Evolutionary conservation across 2,888 invertebrate species (phyloP).

Genomic region (Hydrotaea cyrtoneurina): DNA sequence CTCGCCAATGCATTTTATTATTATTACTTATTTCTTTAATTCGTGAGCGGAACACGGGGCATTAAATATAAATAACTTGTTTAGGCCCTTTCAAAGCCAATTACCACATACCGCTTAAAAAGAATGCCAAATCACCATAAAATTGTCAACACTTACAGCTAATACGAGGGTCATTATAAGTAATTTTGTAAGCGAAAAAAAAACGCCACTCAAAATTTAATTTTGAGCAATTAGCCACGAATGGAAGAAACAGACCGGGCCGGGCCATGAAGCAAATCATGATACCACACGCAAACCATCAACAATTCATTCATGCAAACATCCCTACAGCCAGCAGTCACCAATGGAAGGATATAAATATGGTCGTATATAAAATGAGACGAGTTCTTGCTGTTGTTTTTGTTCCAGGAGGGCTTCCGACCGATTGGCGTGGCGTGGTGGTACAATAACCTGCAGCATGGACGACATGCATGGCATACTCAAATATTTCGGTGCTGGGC

Average conservation of each 20-base stretch:
- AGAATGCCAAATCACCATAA: conserved; percentile 32
- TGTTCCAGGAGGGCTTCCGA: conserved; percentile 59
- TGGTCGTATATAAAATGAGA: neutral
- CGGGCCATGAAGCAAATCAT: conserved; percentile 34
- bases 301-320: conserved; percentile 30
- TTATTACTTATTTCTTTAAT: no score
- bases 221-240: conserved; percentile 6
- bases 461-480: conserved; percentile 61
- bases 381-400: neutral
- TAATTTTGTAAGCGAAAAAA: conserved; percentile 24
- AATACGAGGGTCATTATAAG: conserved; percentile 45
- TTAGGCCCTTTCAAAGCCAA: no score
- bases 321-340: conserved; percentile 15
- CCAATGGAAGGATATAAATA: neutral
- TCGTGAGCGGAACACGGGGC: no score
- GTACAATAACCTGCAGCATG: conserved; percentile 61
- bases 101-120: no score
- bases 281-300: conserved; percentile 63
- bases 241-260: neutral
- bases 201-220: conserved; percentile 10
- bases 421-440: conserved; percentile 66
- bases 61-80: no score
- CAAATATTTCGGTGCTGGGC: conserved; percentile 47
- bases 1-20: no score
- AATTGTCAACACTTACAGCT: conserved; percentile 57